Base-by-base conservation (phyloP, 2,888 invertebrate species). In the Stenchaetothrips biformis region DNA sequence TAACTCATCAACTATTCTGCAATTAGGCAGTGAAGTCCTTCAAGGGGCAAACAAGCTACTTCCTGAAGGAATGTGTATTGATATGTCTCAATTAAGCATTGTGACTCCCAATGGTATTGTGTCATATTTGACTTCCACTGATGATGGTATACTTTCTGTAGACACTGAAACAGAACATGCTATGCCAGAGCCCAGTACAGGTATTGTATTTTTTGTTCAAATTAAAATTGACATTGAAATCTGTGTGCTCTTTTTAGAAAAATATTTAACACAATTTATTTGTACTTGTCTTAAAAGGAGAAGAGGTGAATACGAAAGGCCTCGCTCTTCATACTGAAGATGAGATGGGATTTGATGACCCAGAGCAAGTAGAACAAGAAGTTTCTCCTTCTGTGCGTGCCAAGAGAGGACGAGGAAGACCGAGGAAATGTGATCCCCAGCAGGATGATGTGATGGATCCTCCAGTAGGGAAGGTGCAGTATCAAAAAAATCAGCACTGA, bases 381-480 rank as follows among this genome's bases (percentile, higher is more conserved):
- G 18, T 62, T 11, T n/a, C 67, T 77, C 48, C 80, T 16, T 67
- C 78, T 16, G 27, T 49, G 9, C 62, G 62, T 21, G 27, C 59
- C 25, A 82, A 81, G 77, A 81, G 83, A 80, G 83, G 83, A 0
- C 83, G 82, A 18, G 83, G 82, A 16, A 81, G 82, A 48, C 81
- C 82, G 2, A 79, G 82, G 48, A 82, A 80, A 78, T 81, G 82
- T 9, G 82, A 82, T 21, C 74, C 81, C 4, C 81, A 83, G 62
- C 67, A 74, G 11, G 67, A 74, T 25, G 67, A 74, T 25, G 67
- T 74, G 80, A 80, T 83, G 9, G 81, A 82, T 11, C 83, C 83
- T 47, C 83, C 83, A n/a, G 80, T 83, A 53, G 83, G 82, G 18
- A 83, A 83, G 82, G 83, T 83, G 3, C 37, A 37, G 37, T 37